Percentiles rank a stretch among this genome's conserved stretches.
Conservation (phyloP, 2,888 invertebrate species). For the Aspidapion aeneum region DNA sequence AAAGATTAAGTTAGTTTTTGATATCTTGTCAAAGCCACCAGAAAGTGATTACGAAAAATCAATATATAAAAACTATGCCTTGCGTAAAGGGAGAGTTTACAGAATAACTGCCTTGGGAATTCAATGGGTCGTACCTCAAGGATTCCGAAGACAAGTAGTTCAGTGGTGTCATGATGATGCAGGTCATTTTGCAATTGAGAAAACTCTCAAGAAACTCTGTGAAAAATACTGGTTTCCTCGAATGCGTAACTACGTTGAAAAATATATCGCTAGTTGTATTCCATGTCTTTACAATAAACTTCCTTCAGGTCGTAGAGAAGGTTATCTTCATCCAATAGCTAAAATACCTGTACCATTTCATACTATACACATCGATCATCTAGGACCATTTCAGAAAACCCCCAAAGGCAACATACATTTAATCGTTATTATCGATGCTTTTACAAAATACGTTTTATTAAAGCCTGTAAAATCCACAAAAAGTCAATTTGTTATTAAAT, state of each 20-base stretch:
- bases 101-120: neutral
- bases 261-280: constrained; percentile 27
- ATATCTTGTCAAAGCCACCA: neutral
- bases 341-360: constrained; percentile 24
- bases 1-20: constrained; percentile 3
- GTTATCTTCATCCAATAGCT: constrained; percentile 24
- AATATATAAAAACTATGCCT: constrained; percentile 5
- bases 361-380: constrained; percentile 22
- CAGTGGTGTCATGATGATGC: neutral
- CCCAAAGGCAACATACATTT: too few relatives aligned
- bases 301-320: constrained; percentile 30
- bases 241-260: constrained; percentile 14
- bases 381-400: constrained; percentile 29
- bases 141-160: neutral
- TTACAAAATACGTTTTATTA: neutral
- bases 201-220: too few relatives aligned
- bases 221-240: neutral
- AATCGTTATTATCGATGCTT: neutral
- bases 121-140: constrained; percentile 4
- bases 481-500: neutral
- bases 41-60: neutral
- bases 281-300: constrained; percentile 26
- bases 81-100: neutral
- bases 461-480: neutral
- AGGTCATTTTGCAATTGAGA: constrained; percentile 5